These are phyloP conservation scores for Cheilosia impressa DNA, from an alignment of 2,888 invertebrate species.

Conservation along the genomic window DNA sequence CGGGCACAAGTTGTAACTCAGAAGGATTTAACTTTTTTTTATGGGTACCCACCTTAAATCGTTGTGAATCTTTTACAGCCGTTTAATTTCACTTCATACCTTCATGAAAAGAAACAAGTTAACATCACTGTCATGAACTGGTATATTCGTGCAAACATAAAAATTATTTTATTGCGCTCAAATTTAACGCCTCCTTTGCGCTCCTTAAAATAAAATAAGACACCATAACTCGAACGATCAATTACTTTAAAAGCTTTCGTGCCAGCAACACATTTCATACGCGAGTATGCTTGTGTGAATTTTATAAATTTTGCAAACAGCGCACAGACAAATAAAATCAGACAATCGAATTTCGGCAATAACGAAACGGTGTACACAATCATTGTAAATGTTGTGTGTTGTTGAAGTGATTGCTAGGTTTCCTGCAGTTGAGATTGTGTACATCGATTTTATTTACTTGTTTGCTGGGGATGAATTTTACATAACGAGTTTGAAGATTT, in stretches of 20 bases:
- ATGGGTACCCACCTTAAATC: too few species aligned
- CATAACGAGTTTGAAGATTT: too few species aligned
- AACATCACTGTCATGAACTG: background rate
- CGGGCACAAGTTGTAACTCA: too few species aligned
- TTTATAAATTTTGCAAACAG: constrained; percentile 29
- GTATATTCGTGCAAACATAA: constrained; percentile 20
- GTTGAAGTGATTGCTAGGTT: too few species aligned
- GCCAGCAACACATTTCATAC: constrained; percentile 33
- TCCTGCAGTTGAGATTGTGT: too few species aligned
- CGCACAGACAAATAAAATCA: constrained; percentile 43
- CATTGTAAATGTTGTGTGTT: background rate
- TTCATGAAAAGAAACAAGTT: too few species aligned
- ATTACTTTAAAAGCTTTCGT: constrained; percentile 49
- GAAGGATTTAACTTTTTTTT: too few species aligned
- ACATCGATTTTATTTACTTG: too few species aligned
- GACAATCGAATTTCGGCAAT: constrained; percentile 25
- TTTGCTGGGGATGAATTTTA: too few species aligned
- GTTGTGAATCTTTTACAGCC: too few species aligned
- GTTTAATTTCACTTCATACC: too few species aligned
- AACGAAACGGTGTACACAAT: background rate
- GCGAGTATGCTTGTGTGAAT: background rate
- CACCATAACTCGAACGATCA: constrained; percentile 31
- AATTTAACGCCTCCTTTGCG: constrained; percentile 35
- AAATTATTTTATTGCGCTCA: constrained; percentile 24
- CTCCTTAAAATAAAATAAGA: constrained; percentile 10